A percentile compares a stretch with the other conserved stretches of the same genome.
phyloP scores from a whole-genome alignment of 2,113 vertebrate genomes.

The Grus americana region DNA sequence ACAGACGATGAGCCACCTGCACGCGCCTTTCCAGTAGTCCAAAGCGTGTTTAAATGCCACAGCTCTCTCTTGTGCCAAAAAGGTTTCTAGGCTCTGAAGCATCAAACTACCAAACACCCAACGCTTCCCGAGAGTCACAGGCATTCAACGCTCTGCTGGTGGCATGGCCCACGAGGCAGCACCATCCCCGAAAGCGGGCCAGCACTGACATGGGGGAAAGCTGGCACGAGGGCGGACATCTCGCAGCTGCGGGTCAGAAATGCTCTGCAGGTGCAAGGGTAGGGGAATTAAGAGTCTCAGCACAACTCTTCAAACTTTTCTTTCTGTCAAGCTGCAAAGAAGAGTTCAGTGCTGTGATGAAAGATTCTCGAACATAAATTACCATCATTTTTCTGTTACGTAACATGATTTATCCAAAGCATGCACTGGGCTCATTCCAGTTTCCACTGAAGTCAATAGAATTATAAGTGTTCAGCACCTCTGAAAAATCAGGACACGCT shows the following conservation, averaged over 20 bases:
- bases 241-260: not conserved
- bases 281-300: not conserved
- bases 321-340: not conserved
- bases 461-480: slow-evolving; percentile 41
- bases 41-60: fast-evolving
- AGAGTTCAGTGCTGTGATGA: not conserved
- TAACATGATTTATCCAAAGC: slow-evolving; percentile 49
- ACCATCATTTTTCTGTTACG: slow-evolving; percentile 35
- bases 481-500: slow-evolving; percentile 20
- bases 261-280: not conserved
- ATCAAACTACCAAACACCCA: not conserved
- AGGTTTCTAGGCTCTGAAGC: not conserved
- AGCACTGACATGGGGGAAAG: fast-evolving
- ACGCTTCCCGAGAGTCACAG: fast-evolving
- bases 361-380: slow-evolving; percentile 39
- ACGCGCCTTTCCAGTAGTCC: not conserved
- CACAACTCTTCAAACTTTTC: not conserved
- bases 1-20: not conserved
- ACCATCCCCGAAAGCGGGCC: not conserved
- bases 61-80: not conserved
- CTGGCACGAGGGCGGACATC: no score
- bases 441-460: slow-evolving; percentile 52
- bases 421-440: slow-evolving; percentile 19
- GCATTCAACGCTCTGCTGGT: not conserved
- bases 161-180: not conserved